Percentiles rank a stretch among this genome's conserved stretches.
Evolutionary conservation across 2,113 vertebrate species (phyloP).

Genomic region (Morone chrysops): DNA sequence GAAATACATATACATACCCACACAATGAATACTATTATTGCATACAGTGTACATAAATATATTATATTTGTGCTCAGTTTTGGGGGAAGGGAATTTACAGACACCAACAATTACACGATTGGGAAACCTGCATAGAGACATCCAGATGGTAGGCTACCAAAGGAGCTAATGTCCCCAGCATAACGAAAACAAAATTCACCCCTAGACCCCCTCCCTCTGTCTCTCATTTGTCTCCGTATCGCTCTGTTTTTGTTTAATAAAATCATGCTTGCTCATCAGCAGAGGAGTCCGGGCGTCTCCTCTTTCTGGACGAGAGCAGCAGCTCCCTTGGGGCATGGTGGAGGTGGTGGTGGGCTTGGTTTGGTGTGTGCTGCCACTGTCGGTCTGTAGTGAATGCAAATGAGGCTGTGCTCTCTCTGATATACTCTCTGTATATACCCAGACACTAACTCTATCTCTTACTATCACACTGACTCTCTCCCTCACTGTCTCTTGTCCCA

Average conservation of each 20-base stretch:
- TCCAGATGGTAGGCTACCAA: slow-evolving; percentile 49
- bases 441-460: slow-evolving; percentile 44
- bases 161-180: slow-evolving; percentile 48
- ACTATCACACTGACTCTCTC: slow-evolving; percentile 28
- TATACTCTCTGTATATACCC: slow-evolving; percentile 45
- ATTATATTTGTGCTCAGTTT: background rate
- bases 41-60: background rate
- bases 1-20: background rate
- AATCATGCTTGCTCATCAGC: slow-evolving; percentile 71
- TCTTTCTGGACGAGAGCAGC: slow-evolving; percentile 51
- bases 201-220: slow-evolving; percentile 24
- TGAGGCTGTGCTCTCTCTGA: slow-evolving; percentile 52
- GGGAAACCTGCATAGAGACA: slow-evolving; percentile 18
- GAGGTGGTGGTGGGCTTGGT: slow-evolving; percentile 46
- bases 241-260: slow-evolving; percentile 54
- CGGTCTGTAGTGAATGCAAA: slow-evolving; percentile 77
- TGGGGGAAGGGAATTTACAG: background rate
- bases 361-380: slow-evolving; percentile 32
- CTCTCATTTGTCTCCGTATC: slow-evolving; percentile 46
- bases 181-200: slow-evolving; percentile 37
- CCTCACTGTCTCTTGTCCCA: slow-evolving; percentile 37
- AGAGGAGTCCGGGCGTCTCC: slow-evolving; percentile 48
- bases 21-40: background rate
- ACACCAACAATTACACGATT: background rate
- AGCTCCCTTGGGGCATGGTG: slow-evolving; percentile 51